Conservation (phyloP, 2,888 invertebrate genomes). For the Erebia epiphron region DNA sequence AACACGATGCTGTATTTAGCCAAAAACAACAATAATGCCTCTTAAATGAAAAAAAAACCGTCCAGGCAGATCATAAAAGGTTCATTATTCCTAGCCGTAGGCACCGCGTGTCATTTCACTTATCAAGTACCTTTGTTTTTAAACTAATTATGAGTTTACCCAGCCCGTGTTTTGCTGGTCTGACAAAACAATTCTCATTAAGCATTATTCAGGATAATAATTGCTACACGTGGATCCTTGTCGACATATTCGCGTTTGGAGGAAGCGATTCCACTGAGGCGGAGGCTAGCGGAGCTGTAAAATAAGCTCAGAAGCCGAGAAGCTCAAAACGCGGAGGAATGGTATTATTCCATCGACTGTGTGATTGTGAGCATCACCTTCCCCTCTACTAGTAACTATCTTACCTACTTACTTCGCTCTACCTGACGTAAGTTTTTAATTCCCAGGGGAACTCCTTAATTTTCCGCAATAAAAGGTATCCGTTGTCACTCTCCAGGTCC, state of each 20-base stretch:
- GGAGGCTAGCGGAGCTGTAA: not conserved
- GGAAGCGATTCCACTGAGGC: not conserved
- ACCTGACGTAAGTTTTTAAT: too few relatives aligned
- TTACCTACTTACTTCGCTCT: too few relatives aligned
- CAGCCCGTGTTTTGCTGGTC: constrained; percentile 50
- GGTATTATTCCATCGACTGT: too few relatives aligned
- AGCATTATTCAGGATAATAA: constrained; percentile 53
- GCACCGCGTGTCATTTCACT: constrained; percentile 53
- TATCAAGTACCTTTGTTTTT: constrained; percentile 62
- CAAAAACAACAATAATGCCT: too few relatives aligned
- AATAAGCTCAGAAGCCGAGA: not conserved
- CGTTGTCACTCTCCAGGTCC: too few relatives aligned
- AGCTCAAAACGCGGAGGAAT: too few relatives aligned
- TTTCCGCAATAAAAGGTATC: too few relatives aligned
- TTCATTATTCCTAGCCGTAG: constrained; percentile 62
- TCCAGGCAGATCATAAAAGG: constrained; percentile 58
- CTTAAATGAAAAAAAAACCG: not conserved
- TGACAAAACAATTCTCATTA: constrained; percentile 48
- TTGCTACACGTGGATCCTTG: constrained; percentile 56
- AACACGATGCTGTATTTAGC: too few relatives aligned
- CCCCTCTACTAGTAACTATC: too few relatives aligned
- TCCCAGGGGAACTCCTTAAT: too few relatives aligned
- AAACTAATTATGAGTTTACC: constrained; percentile 66
- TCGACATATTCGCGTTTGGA: constrained; percentile 10
- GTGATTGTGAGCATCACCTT: too few relatives aligned